These are phyloP conservation scores for Choloepus didactylus DNA, from an alignment of 2,797 vertebrate species.

Conservation along the genomic window DNA sequence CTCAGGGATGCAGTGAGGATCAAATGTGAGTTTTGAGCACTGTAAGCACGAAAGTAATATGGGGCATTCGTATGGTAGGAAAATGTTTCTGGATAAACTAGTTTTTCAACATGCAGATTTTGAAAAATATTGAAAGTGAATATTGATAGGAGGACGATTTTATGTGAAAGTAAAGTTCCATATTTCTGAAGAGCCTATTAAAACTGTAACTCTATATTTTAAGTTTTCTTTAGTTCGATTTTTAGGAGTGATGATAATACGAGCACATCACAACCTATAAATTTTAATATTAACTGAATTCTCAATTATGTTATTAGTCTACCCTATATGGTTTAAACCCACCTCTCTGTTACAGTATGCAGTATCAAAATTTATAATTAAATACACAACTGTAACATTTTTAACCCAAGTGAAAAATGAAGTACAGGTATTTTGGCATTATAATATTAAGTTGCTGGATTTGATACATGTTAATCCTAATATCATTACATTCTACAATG, in stretches of 20 bases:
- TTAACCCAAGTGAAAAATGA: background rate
- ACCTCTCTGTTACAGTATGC: background rate
- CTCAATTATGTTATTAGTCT: background rate
- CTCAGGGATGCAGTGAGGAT: fast-evolving
- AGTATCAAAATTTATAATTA: background rate
- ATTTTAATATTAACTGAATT: conserved; percentile 34
- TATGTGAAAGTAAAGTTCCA: background rate
- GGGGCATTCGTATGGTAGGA: fast-evolving
- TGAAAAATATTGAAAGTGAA: background rate
- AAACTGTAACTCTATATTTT: background rate
- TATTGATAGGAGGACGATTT: background rate
- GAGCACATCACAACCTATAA: background rate
- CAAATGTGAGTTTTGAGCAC: background rate
- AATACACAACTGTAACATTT: background rate
- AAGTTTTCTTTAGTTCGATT: background rate
- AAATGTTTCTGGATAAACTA: background rate
- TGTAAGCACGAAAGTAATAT: fast-evolving
- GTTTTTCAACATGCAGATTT: background rate
- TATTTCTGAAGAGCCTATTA: background rate
- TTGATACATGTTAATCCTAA: background rate
- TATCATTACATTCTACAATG: background rate
- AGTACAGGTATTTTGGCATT: background rate
- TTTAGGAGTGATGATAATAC: background rate
- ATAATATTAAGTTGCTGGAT: background rate
- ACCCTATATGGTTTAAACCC: background rate